Evolutionary conservation across 2,888 invertebrate genomes (phyloP).

Genomic region (Acleris emargana): DNA sequence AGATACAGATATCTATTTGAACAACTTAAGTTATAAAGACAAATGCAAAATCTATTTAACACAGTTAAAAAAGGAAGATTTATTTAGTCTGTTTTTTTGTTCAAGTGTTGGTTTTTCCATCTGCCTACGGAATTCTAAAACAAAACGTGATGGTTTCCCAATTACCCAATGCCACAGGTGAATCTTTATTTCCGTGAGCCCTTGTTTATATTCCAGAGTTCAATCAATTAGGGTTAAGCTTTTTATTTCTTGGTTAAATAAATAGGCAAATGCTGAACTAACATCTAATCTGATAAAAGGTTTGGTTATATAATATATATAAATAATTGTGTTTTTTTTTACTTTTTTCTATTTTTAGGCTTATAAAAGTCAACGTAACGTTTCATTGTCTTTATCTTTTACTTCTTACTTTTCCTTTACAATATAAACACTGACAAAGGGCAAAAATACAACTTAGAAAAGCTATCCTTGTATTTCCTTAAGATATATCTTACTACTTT

Average conservation of each 20-base stretch:
- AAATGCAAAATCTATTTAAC: background rate
- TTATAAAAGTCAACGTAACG: no score
- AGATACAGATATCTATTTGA: no score
- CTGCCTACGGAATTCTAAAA: conserved; percentile 8
- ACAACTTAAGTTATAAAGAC: no score
- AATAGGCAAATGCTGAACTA: conserved; percentile 2
- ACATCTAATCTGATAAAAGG: conserved; percentile 25
- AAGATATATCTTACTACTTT: conserved; percentile 20
- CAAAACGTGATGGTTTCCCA: conserved; percentile 36
- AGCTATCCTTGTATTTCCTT: background rate
- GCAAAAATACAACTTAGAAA: background rate
- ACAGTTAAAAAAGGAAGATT: no score
- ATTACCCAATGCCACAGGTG: conserved; percentile 45
- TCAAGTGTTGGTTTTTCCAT: background rate
- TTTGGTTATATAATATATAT: background rate
- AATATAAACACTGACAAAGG: background rate
- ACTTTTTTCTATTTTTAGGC: no score
- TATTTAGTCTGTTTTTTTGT: background rate
- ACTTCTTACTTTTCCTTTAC: background rate
- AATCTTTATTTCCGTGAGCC: conserved; percentile 48
- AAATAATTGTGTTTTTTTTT: no score
- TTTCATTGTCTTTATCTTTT: no score
- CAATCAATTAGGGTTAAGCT: conserved; percentile 52
- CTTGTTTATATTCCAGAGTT: conserved; percentile 55
- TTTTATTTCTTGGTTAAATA: conserved; percentile 37